Evolutionary conservation across 2,113 vertebrate genomes (phyloP), one percentile per base, ranked within the genome.

Genomic region (Corythaeola cristata): DNA sequence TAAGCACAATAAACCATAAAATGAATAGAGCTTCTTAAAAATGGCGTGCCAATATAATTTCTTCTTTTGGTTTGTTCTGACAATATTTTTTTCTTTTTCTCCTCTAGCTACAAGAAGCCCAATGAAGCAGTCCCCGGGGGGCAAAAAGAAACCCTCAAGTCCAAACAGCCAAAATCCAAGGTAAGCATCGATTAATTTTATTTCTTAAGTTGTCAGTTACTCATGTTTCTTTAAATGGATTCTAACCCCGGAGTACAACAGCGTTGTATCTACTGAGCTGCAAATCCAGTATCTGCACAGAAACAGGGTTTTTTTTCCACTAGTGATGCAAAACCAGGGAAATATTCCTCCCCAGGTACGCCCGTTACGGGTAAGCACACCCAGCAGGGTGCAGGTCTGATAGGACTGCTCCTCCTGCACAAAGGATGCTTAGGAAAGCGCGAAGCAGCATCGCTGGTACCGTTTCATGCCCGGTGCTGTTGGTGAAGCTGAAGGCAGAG

Each of bases 381-480:
- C 47, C 1, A 0, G 0, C 8, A 19, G 68, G 39, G 55, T 8
- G 59, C 50, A 3, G 68, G 0, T 62, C 33, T 6, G 74, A 7
- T 39, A 9, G 0, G 0, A 37, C 56, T 15, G 6, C 60, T 89
- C 81, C 91, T 82, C 78, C 74, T 11, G 1, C 69, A 19, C 73
- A 39, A 64, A 81, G 47, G 63, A 86, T 74, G 91, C 72, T 81
- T 45, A 55, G 89, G 39, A 83, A 92, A 59, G 53, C 32, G 2
- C 3, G 11, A 15, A 10, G 73, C 80, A 27, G 63, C 73, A 0
- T 62, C 3, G 5, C 73, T 87, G 96, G 60, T 71, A 39, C 91
- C 80, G n/a, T 92, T 94, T 94, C 91, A 89, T 10, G 23, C 50
- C 79, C 5, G 2, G 20, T 92, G 83, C 86, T 80, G 84, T 23